Evolutionary conservation across 2,888 invertebrate species (phyloP).

Genomic region (Leucophora obtusa): DNA sequence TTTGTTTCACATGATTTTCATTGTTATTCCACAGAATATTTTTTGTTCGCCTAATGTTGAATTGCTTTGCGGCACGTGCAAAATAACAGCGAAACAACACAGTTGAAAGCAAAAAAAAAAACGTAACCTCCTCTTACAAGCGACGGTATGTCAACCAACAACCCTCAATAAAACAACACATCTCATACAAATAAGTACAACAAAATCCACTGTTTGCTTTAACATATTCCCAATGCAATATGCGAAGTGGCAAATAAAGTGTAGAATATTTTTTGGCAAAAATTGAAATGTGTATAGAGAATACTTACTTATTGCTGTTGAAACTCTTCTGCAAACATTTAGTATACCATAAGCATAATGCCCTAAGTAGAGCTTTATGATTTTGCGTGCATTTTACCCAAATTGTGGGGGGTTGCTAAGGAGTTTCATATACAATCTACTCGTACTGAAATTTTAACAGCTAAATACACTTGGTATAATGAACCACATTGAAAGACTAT

Average conservation of each 20-base stretch:
- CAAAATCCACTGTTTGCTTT: constrained; percentile 2
- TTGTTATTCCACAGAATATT: constrained; percentile 19
- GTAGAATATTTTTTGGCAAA: constrained; percentile 2
- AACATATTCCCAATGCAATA: constrained; percentile 49
- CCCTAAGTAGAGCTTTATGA: constrained; percentile 18
- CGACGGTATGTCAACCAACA: constrained; percentile 42
- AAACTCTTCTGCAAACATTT: neutral
- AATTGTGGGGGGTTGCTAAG: constrained; percentile 52
- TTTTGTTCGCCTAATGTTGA: constrained; percentile 39
- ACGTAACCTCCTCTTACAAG: constrained; percentile 4
- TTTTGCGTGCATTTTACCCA: constrained; percentile 24
- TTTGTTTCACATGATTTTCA: constrained; percentile 27
- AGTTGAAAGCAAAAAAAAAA: neutral
- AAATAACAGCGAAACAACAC: constrained; percentile 28
- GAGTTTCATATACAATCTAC: constrained; percentile 22
- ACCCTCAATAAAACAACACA: constrained; percentile 24
- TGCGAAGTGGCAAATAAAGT: constrained; percentile 20
- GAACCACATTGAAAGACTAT: constrained; percentile 57
- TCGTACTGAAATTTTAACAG: neutral
- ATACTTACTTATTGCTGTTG: neutral
- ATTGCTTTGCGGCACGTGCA: constrained; percentile 60
- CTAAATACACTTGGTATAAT: constrained; percentile 43
- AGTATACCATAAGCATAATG: constrained; percentile 5
- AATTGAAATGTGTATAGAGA: neutral
- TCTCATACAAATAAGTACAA: neutral